Conservation (phyloP, 2,797 vertebrate species). For the Pelobates cultripes region DNA sequence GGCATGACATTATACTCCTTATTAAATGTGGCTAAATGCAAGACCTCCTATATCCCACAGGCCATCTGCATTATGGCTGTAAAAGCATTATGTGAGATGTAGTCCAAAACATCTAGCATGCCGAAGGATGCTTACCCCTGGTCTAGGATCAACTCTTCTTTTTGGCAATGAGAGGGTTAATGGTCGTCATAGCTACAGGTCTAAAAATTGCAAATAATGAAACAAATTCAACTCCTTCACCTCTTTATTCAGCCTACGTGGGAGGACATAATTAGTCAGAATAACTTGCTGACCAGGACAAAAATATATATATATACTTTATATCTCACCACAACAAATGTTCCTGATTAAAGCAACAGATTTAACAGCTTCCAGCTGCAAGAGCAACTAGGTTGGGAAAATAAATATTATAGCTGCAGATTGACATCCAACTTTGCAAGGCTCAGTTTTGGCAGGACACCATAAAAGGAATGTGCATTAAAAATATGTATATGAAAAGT, state of each 20-base stretch:
- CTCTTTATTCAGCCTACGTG: constrained; percentile 21
- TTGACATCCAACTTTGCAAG: constrained; percentile 28
- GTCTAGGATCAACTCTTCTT: too few species aligned
- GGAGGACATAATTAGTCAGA: constrained; percentile 27
- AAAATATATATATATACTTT: constrained; percentile 16
- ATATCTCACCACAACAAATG: constrained; percentile 51
- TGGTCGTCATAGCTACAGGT: background rate
- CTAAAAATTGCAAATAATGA: constrained; percentile 28
- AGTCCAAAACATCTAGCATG: too few species aligned
- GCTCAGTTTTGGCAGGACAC: constrained; percentile 20
- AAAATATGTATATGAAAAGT: constrained; percentile 9
- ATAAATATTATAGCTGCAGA: constrained; percentile 37
- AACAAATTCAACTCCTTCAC: constrained; percentile 13
- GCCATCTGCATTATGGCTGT: too few species aligned
- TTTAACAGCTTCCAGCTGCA: constrained; percentile 49
- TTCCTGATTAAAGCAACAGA: constrained; percentile 42
- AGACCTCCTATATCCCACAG: too few species aligned
- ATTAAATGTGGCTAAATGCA: too few species aligned
- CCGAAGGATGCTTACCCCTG: too few species aligned
- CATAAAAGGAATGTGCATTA: constrained; percentile 9
- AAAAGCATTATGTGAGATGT: too few species aligned
- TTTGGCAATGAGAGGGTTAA: constrained; percentile 12
- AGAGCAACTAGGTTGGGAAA: constrained; percentile 14
- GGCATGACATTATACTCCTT: too few species aligned
- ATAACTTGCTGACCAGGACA: constrained; percentile 45